Conservation (phyloP, 2,797 vertebrate species). For the Pantherophis alleghaniensis region DNA sequence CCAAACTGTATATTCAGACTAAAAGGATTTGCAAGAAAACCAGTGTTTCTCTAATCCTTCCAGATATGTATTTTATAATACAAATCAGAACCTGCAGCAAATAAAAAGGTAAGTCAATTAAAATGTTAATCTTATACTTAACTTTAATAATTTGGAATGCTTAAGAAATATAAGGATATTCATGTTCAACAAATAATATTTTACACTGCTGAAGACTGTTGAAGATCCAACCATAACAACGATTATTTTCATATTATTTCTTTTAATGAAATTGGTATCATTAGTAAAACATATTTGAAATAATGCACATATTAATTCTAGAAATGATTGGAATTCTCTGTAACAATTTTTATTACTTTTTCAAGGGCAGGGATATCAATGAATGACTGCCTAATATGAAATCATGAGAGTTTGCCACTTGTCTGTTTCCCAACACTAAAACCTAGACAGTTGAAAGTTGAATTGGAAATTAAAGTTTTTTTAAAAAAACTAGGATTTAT, state of each 20-base stretch:
- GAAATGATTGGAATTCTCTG: neutral
- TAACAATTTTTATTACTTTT: neutral
- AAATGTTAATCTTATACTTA: neutral
- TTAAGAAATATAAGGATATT: neutral
- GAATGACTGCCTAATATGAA: neutral
- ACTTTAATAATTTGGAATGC: neutral
- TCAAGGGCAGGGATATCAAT: neutral
- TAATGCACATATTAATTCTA: neutral
- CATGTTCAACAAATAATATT: neutral
- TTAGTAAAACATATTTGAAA: neutral
- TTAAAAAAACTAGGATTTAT: neutral
- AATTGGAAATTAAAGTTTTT: neutral
- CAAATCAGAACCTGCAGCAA: neutral
- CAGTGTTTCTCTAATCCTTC: neutral
- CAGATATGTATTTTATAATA: neutral
- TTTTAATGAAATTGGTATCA: neutral
- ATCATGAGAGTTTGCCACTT: neutral
- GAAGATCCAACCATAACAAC: neutral
- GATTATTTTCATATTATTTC: neutral
- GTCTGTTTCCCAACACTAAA: neutral
- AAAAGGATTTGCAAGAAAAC: neutral
- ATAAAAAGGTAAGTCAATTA: neutral
- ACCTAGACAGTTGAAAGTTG: neutral
- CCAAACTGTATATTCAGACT: neutral
- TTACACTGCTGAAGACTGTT: neutral